Base-by-base conservation (phyloP, 2,888 invertebrate genomes). In the Noctua fimbriata region DNA sequence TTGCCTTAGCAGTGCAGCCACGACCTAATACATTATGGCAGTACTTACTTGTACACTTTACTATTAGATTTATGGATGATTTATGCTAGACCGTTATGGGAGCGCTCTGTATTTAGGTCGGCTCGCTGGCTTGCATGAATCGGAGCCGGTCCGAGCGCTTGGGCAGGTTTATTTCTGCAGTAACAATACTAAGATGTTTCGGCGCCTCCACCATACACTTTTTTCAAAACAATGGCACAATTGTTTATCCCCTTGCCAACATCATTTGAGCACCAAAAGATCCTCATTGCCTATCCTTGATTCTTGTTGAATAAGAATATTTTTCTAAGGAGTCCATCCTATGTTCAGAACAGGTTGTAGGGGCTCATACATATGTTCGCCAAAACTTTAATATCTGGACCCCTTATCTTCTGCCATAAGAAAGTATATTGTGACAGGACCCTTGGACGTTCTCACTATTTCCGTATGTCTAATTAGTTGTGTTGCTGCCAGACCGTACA, bases 401-500 rank as follows among this genome's bases (percentile, higher is more conserved):
- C 98, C 98, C 95, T 98, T 98, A 91, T 99, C 98, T 97, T 99
- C 99, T 85, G 98, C 97, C 91, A 99, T 97, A 70, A 99, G 96
- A 94, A 99, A 99, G 95, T 98, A 99, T 92, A 99, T 98, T 76
- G 97, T 97, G 1, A 99, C 98, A 81, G 97, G 96, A 49, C 98
- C 98, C 90, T 97, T 97, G 12, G 97, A 92, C 24, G 98, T 98
- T 78, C 97, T 92, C 6, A 99, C 99, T 71, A 97, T 95, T 97
- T 99, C 99, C 79, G 95, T 96, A 93, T 99, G 98, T 86, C 96
- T 97, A 83, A 99, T 99, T 82, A 99, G 95, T 89, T 98, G 97
- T 76, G 97, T 98, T 41, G 99, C 99, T 55, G 98, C 98, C 74
- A 99, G 93, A 69, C 99, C 99, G 96, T 99, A 99, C 75, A 99